phyloP scores from a whole-genome alignment of 1,140 invertebrate genomes.

The Scaptomyza graminum region DNA sequence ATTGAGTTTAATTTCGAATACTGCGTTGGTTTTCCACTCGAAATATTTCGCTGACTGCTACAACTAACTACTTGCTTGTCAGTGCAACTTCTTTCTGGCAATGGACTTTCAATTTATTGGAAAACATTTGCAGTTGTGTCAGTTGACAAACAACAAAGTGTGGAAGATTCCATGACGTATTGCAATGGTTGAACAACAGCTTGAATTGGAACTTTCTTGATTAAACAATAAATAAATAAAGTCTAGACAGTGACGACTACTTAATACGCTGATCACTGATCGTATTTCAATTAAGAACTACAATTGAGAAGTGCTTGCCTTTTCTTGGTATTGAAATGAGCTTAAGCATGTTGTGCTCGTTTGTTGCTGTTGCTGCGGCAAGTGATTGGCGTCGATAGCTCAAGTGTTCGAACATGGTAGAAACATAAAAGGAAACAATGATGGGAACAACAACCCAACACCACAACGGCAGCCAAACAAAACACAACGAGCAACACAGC shows the following conservation, averaged over 20 bases:
- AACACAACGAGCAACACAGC: constrained; percentile 23
- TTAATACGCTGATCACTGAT: too few relatives aligned
- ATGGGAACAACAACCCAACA: constrained; percentile 30
- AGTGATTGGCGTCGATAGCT: constrained; percentile 39
- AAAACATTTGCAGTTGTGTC: constrained; percentile 4
- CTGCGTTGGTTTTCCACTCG: constrained; percentile 38
- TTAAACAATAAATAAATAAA: too few relatives aligned
- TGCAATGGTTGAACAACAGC: too few relatives aligned
- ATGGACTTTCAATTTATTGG: constrained; percentile 2
- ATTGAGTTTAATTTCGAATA: constrained; percentile 46
- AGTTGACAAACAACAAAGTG: neutral
- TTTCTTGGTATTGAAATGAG: constrained; percentile 14
- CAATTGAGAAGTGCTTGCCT: constrained; percentile 12
- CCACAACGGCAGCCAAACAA: constrained; percentile 20
- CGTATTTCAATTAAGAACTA: neutral
- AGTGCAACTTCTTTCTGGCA: neutral
- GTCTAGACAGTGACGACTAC: too few relatives aligned
- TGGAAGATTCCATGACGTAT: too few relatives aligned
- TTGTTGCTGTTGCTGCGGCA: constrained; percentile 4
- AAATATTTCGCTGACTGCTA: constrained; percentile 15
- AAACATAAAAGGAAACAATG: constrained; percentile 50
- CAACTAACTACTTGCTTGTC: neutral
- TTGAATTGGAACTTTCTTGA: too few relatives aligned
- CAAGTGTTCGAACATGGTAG: constrained; percentile 20
- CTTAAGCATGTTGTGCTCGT: constrained; percentile 12